Base-by-base conservation (phyloP, 2,797 vertebrate species). In the Eospalax fontanierii region DNA sequence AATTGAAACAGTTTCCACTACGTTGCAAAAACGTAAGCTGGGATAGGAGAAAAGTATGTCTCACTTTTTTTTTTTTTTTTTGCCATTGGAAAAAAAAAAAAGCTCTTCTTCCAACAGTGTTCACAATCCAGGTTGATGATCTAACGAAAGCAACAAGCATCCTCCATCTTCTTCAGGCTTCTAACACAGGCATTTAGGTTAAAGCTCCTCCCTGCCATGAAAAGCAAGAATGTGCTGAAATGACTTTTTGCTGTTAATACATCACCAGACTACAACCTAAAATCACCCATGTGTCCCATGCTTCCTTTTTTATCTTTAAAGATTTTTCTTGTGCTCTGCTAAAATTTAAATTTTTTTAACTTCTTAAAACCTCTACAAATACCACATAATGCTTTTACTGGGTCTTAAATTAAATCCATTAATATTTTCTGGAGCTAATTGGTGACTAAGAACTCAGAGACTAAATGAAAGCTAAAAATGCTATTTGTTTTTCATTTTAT, bases 141-240 rank as follows among this genome's bases (percentile, higher is more conserved):
- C 43, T 73, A 83, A 71, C 63, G 96, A 59, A 93, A 87, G 89
- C 93, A 97, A 92, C 83, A 97, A 90, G 91, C 75, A 83, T 94
- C 90, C 35, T 97, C 97, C 96, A 82, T 98, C 95, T 98, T 97
- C 96, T 97, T 87, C 1, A 11, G 93, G 79, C 76, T 63, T 98
- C 97, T 93, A 96, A 94, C 89, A 50, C 19, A 21, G 11, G 40
- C 95, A 19, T 93, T 91, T 95, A 73, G 33, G 90, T 98, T 98
- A 98, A 96, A 98, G 97, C 89, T 98, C 97, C 96, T 98, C 98
- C 98, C 98, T 98, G 97, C 89, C 97, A 97, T 35, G 59, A 97
- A 98, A 88, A 82, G 5, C 35, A 87, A 89, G 33, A 78, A 61
- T n/a, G 14, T 73, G 24, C 46, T 74, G 38, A 94, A 65, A 91